Conservation (phyloP, 2,797 vertebrate genomes). For the Pteronotus mesoamericanus region DNA sequence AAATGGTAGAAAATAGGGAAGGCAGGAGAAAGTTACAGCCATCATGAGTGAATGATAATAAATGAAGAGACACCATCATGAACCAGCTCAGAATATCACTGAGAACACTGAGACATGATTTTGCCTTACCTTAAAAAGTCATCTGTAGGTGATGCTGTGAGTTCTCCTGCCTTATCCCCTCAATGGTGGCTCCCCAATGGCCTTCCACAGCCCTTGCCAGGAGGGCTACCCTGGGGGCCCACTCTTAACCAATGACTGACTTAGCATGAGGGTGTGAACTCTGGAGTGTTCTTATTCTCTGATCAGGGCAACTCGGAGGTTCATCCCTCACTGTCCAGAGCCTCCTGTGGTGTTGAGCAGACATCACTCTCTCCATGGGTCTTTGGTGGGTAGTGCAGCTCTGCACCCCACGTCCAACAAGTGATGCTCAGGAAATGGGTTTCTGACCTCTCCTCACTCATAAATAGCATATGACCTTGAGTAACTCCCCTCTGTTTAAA, state of each 20-base stretch:
- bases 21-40: neutral
- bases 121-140: neutral
- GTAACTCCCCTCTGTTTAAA: neutral
- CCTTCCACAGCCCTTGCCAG: too few species aligned
- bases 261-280: neutral
- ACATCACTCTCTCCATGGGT: rapidly evolving
- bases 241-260: neutral
- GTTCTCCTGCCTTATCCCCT: neutral
- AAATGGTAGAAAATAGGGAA: neutral
- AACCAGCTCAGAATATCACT: neutral
- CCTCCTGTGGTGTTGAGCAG: neutral
- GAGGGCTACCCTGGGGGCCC: neutral
- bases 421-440: neutral
- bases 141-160: neutral
- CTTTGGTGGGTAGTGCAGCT: neutral
- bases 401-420: neutral
- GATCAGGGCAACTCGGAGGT: too few species aligned
- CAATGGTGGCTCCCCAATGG: neutral
- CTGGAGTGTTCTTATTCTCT: neutral
- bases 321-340: neutral
- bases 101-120: neutral
- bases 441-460: too few species aligned
- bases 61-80: rapidly evolving
- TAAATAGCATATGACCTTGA: neutral
- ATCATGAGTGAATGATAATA: neutral